Evolutionary conservation across 2,888 invertebrate genomes (phyloP), one percentile per base, ranked within the genome.

Genomic region (Leucoptera coffeella): DNA sequence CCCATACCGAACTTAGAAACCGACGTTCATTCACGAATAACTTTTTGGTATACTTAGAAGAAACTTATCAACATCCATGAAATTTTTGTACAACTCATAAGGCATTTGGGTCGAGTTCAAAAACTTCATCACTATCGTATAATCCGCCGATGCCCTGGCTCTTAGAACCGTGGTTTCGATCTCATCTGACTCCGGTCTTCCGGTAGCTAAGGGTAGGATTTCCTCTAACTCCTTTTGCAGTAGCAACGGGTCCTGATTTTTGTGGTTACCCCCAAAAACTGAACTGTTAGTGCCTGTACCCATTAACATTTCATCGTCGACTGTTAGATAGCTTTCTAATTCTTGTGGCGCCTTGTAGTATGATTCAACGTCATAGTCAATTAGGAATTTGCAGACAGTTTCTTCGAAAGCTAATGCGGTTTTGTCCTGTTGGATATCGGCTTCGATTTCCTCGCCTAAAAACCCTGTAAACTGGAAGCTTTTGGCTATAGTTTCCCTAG

Each of bases 191-290:
- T 39, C 40, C 1, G 46, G 43, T 4, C 40, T 43, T 3, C 45
- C 40, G 5, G 45, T 48, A 2, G 40, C 43, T 13, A 49, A 26
- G 6, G 49, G 47, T 19, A 49, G 29, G 26, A 44, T 30, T 15
- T 41, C 44, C 20, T 40, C 40, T 11, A 36, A 37, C 6, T 39
- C 41, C 12, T 29, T 38, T 10, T 38, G 38, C 3, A 12, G 27
- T 3, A 24, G 30, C 4, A 31, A 11, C 0, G 39, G 32, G 21
- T 41, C 40, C 3, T 12, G 14, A 2, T 38, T 37, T 32, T 40
- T 48, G 27, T 50, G 51, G 23, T 50, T 51, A 0, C 51, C 51
- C 3, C 50, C 51, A 14, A 51, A 51, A 1, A 51, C 48, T 0
- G 50, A 49, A 0, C 41, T 37, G 9, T 50, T 50, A 0, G 51